Evolutionary conservation across 2,888 invertebrate species (phyloP).

Genomic region (Podotricha telesiphe): DNA sequence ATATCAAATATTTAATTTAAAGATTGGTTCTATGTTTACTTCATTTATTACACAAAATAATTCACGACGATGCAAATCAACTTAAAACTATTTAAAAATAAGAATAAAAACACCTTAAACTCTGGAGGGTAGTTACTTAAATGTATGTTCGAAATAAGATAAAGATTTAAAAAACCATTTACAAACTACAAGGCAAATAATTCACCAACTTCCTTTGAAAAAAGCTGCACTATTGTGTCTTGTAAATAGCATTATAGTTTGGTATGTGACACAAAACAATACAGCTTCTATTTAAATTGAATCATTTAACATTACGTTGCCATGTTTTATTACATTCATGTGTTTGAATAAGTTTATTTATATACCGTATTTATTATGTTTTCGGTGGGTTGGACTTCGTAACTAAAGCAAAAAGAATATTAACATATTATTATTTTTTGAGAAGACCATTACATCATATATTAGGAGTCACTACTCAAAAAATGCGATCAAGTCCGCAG

Average conservation of each 20-base stretch:
- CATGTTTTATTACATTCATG: constrained; percentile 12
- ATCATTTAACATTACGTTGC: constrained; percentile 6
- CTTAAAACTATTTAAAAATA: no score
- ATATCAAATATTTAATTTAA: no score
- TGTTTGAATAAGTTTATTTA: constrained; percentile 12
- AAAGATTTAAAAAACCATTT: neutral
- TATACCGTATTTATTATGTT: constrained; percentile 4
- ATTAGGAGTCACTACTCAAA: no score
- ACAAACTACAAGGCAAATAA: constrained; percentile 12
- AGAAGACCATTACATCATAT: no score
- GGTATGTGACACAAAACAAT: constrained; percentile 10
- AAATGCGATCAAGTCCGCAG: no score
- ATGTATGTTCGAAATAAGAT: neutral
- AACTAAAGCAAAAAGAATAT: neutral
- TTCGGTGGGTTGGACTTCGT: neutral
- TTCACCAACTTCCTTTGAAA: constrained; percentile 28
- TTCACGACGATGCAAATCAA: no score
- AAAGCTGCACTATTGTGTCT: neutral
- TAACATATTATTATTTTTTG: constrained; percentile 3
- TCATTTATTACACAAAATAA: no score
- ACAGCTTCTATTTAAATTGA: constrained; percentile 6
- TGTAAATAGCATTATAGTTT: neutral
- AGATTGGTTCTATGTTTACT: no score
- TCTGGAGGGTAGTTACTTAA: no score
- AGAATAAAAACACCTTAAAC: no score